Base-by-base conservation (phyloP, 2,113 vertebrate species). In the Myocastor coypus region DNA sequence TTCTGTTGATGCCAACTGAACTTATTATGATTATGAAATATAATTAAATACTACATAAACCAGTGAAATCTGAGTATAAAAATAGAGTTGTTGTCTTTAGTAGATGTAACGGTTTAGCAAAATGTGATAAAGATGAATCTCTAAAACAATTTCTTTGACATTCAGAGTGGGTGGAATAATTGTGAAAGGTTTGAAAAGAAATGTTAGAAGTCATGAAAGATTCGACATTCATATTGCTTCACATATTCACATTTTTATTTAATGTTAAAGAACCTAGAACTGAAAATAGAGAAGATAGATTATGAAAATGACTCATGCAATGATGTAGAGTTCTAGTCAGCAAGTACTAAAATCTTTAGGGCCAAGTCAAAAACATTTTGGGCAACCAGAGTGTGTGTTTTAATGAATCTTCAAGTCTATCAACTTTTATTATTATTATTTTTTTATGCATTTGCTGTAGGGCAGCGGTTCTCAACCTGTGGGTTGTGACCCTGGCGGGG, bases 21-120 rank as follows among this genome's bases (percentile, higher is more conserved):
- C 12, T 73, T 94, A 81, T 57, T 91, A 8, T 91, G 92, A 86
- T 83, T 95, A 89, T 40, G 10, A 95, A 87, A 75, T 82, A 66
- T 94, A 73, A 92, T 97, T 95, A 91, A 90, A 82, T 92, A 92
- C 78, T 87, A 57, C 37, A 87, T 82, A 96, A 90, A 90, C n/a
- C n/a, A 81, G 1, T 82, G 83, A 92, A 85, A 84, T 88, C 22
- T 13, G 32, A 69, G n/a, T 82, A 11, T 90, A 88, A 90, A 90
- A 91, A 42, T 55, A 75, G 75, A 81, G 32, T 77, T 30, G 3
- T 82, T 96, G 50, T 66, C 46, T 57, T 71, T n/a, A 55, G 42
- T 91, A 89, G 81, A 63, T 87, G 52, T 64, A 87, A 77, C 84
- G 63, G 13, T 82, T 88, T 96, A 78, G 89, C 59, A 57, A 94